Evolutionary conservation across 2,113 vertebrate genomes (phyloP).

Genomic region (Corythoichthys intestinalis): DNA sequence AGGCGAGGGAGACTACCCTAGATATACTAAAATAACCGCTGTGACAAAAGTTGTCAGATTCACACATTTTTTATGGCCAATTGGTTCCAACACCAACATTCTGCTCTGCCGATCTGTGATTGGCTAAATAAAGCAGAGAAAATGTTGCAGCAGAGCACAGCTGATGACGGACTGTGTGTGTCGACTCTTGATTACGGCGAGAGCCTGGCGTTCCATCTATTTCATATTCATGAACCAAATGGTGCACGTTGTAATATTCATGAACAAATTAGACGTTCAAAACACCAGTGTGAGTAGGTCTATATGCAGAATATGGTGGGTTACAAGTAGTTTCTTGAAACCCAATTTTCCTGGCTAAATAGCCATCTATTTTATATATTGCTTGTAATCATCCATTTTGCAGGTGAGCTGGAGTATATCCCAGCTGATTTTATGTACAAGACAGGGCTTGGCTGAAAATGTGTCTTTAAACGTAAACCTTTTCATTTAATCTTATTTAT

Average conservation of each 20-base stretch:
- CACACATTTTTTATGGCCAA: conserved; percentile 32
- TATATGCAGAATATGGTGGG: conserved; percentile 28
- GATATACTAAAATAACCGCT: conserved; percentile 38
- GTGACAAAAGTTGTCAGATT: conserved; percentile 22
- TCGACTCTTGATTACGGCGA: conserved; percentile 59
- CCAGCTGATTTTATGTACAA: background rate
- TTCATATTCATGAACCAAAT: conserved; percentile 74
- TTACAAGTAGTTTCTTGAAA: conserved; percentile 27
- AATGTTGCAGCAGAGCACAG: conserved; percentile 42
- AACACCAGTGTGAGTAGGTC: conserved; percentile 50
- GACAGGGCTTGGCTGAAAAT: background rate
- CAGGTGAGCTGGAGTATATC: background rate
- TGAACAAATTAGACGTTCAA: conserved; percentile 63
- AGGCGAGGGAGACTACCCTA: conserved; percentile 14
- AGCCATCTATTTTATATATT: background rate
- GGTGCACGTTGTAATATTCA: conserved; percentile 67
- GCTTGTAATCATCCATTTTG: background rate
- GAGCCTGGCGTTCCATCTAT: conserved; percentile 58
- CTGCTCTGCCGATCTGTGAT: conserved; percentile 39
- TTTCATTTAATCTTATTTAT: conserved; percentile 16
- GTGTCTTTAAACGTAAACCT: background rate
- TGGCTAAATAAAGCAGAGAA: conserved; percentile 48
- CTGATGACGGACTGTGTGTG: conserved; percentile 50
- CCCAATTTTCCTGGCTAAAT: conserved; percentile 4
- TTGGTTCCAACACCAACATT: conserved; percentile 46